These are phyloP conservation scores for Limonius californicus DNA, from an alignment of 1,140 invertebrate genomes.

Conservation along the genomic window DNA sequence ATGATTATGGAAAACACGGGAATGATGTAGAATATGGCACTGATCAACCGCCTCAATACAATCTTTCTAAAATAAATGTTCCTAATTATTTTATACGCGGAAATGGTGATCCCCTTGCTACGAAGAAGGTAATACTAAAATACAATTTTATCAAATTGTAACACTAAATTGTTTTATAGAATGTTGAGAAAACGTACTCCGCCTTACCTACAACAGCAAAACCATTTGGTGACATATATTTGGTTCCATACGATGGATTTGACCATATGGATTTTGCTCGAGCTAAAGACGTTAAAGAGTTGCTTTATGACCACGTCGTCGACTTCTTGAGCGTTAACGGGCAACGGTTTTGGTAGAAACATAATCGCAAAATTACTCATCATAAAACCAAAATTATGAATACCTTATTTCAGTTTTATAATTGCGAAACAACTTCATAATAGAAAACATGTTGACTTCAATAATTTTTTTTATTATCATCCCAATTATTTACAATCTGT, in stretches of 20 bases:
- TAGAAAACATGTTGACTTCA: no score
- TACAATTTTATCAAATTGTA: no score
- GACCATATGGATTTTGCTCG: slow-evolving; percentile 7
- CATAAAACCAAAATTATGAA: no score
- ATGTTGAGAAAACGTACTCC: background rate
- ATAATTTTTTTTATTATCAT: no score
- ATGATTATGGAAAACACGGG: slow-evolving; percentile 60
- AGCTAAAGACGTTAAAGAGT: background rate
- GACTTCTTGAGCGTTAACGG: background rate
- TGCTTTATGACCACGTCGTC: background rate
- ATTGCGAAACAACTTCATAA: no score
- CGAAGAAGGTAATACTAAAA: no score
- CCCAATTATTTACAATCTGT: no score
- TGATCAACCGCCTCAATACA: slow-evolving; percentile 52
- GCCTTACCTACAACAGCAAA: background rate
- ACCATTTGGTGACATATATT: background rate
- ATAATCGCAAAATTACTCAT: no score
- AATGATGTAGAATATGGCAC: slow-evolving; percentile 52
- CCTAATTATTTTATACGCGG: slow-evolving; percentile 55
- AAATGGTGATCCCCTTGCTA: slow-evolving; percentile 50
- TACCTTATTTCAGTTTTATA: no score
- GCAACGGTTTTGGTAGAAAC: background rate
- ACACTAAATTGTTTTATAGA: no score
- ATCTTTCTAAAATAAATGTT: slow-evolving; percentile 52
- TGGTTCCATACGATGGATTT: background rate